These are phyloP conservation scores for Rhagoletis pomonella DNA, from an alignment of 1,140 invertebrate species.

Conservation along the genomic window DNA sequence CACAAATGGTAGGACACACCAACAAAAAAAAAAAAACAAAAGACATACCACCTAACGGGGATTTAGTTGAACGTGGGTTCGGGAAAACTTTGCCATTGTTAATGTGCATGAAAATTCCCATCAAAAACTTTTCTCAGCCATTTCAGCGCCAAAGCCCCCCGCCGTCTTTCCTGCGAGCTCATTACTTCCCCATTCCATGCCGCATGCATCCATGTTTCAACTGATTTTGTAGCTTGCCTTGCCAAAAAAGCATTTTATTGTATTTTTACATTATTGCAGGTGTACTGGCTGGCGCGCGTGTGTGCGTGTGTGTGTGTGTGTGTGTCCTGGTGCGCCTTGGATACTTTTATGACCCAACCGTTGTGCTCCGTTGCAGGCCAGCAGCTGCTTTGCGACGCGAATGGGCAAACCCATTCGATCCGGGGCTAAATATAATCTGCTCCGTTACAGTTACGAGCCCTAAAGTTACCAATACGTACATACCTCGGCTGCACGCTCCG, in stretches of 20 bases:
- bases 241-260: slow-evolving; percentile 31
- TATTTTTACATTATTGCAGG: slow-evolving; percentile 44
- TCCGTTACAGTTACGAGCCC: no score
- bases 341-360: slow-evolving; percentile 8
- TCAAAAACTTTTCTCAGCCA: slow-evolving; percentile 37
- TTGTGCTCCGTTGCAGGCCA: not conserved
- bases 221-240: slow-evolving; percentile 7
- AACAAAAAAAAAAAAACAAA: not conserved
- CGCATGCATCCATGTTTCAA: not conserved
- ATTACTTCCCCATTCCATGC: not conserved
- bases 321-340: not conserved
- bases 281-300: not conserved
- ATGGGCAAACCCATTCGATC: slow-evolving; percentile 18
- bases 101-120: slow-evolving; percentile 46
- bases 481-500: not conserved
- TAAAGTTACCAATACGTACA: not conserved
- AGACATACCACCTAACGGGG: not conserved
- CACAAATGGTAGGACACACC: not conserved
- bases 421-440: not conserved
- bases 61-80: not conserved
- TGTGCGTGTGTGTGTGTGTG: not conserved
- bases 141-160: not conserved
- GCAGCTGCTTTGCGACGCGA: not conserved
- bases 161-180: not conserved
- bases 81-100: slow-evolving; percentile 38